phyloP scores from a whole-genome alignment of 37 sponge, comb jelly and placozoan species.

The Spongilla lacustris region DNA sequence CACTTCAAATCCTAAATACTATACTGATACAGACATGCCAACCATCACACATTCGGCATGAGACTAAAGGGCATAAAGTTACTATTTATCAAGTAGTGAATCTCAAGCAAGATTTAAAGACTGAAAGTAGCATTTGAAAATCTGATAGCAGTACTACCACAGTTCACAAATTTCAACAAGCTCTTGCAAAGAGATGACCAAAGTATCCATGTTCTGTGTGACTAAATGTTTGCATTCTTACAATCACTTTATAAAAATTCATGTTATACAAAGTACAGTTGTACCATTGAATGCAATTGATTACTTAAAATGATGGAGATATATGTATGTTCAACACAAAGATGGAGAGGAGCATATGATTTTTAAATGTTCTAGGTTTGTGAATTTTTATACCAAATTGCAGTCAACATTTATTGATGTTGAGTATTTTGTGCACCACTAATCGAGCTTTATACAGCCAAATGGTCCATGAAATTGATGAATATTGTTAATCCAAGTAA shows the following conservation, averaged over 20 bases:
- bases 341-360: conserved; percentile 38
- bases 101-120: conserved; percentile 21
- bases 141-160: conserved; percentile 8
- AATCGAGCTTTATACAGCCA: not conserved
- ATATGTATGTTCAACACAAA: too few species aligned
- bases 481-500: conserved; percentile 30
- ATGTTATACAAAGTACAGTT: too few species aligned
- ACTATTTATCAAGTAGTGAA: conserved; percentile 10
- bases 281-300: too few species aligned
- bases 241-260: too few species aligned
- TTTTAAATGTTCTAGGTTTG: conserved; percentile 42
- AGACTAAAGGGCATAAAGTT: not conserved
- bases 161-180: too few species aligned
- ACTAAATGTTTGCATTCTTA: too few species aligned
- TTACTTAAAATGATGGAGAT: too few species aligned
- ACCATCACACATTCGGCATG: too few species aligned
- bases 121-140: not conserved
- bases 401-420: conserved; percentile 21
- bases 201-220: too few species aligned
- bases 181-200: too few species aligned
- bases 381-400: conserved; percentile 30
- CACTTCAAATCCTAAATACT: too few species aligned
- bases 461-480: conserved; percentile 18
- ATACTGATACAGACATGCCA: too few species aligned
- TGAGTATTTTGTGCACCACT: conserved; percentile 28